These are phyloP conservation scores for Mungos mungo DNA, from an alignment of 2,113 vertebrate species.

Conservation along the genomic window DNA sequence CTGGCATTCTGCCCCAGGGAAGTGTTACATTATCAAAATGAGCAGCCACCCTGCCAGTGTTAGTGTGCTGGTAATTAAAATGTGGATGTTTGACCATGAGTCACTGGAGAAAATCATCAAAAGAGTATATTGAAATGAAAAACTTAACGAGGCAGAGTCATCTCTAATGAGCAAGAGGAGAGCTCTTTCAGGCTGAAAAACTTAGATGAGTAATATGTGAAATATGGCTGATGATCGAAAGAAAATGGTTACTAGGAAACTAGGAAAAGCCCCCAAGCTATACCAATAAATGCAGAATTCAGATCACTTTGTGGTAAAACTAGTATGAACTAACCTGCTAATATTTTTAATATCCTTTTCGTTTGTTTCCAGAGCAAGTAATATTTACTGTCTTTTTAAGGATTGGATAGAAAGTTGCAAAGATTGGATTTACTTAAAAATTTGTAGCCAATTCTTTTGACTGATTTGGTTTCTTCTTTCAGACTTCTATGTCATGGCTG, in stretches of 20 bases:
- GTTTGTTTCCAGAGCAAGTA: slow-evolving; percentile 30
- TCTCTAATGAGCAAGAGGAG: slow-evolving; percentile 32
- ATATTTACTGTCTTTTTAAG: slow-evolving; percentile 5
- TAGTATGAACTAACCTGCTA: background rate
- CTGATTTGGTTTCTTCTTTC: background rate
- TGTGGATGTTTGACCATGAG: background rate
- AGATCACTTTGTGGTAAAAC: slow-evolving; percentile 9
- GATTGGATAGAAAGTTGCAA: background rate
- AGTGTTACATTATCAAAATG: background rate
- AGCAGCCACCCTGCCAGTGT: background rate
- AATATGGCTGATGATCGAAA: slow-evolving; percentile 45
- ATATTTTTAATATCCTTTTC: slow-evolving; percentile 24
- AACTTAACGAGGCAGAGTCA: background rate
- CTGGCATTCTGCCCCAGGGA: background rate
- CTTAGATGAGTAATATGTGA: slow-evolving; percentile 51
- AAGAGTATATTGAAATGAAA: slow-evolving; percentile 22
- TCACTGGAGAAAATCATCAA: background rate
- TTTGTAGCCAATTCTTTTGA: background rate
- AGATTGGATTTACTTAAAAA: background rate
- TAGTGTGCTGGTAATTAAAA: slow-evolving; percentile 24
- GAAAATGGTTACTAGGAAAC: slow-evolving; percentile 65
- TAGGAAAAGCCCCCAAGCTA: background rate
- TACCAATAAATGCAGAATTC: slow-evolving; percentile 48
- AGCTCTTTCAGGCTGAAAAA: background rate
- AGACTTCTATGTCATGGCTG: background rate